Evolutionary conservation across 2,888 invertebrate species (phyloP), one percentile per base, ranked within the genome.

Genomic region (Patella depressa): DNA sequence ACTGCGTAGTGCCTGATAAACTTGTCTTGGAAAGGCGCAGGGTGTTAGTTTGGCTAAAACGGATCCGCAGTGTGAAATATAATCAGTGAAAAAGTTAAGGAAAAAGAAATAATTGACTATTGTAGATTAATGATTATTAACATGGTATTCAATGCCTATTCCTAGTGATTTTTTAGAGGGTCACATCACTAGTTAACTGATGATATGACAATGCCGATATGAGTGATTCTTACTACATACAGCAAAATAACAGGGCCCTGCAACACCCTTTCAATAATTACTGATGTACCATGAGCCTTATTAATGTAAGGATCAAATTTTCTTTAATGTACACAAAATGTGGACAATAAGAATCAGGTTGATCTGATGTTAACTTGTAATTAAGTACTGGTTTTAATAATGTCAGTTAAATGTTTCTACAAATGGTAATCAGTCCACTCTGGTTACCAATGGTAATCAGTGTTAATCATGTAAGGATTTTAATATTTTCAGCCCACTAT

Each of bases 11-110:
- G 85, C 80, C 73, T 86, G 84, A 78, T 90, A 85, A 53, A 90
- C 85, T 79, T 89, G 88, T 17, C 89, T 85, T 29, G 90, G 90
- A 65, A 90, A 82, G n/a, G 89, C 88, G 82, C 90, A 90, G 1
- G 90, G 90, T 80, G 89, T 90, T 54, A 90, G 82, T 79, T 87
- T 89, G 74, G 88, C 82, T 73, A 90, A 75, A 24, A 87, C 69
- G 19, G 84, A 81, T 57, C 90, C 88, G 81, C 89, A 87, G 72
- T 89, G 88, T 71, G 86, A 85, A 73, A 90, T 80, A 80, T 89
- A 90, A 82, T 90, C 90, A 85, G 87, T 90, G 78, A 19, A n/a
- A 34, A 34, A 9, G 45, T 45, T 45, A 45, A 45, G 45, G 5
- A 45, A 45, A 45, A 14, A 53, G 17, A 70, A 14, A 55, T 19